Conservation (phyloP, 92 coral and sea anemone species). For the Umimayanthus kanabou region DNA sequence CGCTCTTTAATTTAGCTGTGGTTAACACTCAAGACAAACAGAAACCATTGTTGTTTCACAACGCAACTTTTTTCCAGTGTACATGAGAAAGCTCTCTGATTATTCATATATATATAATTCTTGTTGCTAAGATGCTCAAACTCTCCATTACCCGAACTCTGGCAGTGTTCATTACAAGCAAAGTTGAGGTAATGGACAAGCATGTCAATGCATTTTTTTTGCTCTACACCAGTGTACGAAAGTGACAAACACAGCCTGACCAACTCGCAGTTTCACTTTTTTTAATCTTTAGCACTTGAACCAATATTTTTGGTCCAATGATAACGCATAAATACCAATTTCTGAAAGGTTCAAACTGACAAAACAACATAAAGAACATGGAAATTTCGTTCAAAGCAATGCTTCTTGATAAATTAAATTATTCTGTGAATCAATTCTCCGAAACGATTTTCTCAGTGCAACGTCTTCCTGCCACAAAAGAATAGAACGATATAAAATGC, state of each 20-base stretch:
- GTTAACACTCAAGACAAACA: too few relatives aligned
- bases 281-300: neutral
- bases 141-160: neutral
- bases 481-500: conserved; percentile 40
- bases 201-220: neutral
- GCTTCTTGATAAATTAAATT: neutral
- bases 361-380: conserved; percentile 24
- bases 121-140: neutral
- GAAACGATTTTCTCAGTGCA: conserved; percentile 24
- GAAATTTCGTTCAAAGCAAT: neutral
- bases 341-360: neutral
- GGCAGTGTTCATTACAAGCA: neutral
- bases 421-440: conserved; percentile 34
- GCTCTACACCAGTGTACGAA: neutral
- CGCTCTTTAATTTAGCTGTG: too few relatives aligned
- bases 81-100: neutral
- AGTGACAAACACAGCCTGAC: neutral
- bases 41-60: neutral
- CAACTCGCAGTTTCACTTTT: neutral
- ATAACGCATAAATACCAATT: conserved; percentile 24
- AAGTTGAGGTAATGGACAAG: neutral
- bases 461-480: conserved; percentile 18
- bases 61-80: neutral
- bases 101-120: neutral
- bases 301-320: neutral